These are phyloP conservation scores for Chloroceryle aenea DNA, from an alignment of 2,113 vertebrate species.

Conservation along the genomic window DNA sequence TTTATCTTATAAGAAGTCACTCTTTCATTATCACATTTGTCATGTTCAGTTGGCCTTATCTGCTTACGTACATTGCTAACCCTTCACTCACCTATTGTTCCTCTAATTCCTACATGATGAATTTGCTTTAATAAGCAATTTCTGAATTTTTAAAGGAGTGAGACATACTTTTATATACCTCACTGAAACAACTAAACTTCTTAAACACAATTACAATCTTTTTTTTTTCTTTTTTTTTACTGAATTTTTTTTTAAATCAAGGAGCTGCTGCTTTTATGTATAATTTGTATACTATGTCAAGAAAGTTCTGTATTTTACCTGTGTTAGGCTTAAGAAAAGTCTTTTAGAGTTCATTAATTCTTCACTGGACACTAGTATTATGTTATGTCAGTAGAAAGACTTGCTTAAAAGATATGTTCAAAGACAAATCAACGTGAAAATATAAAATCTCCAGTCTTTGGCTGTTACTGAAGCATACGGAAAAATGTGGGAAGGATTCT, in stretches of 20 bases:
- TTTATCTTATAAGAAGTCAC: background rate
- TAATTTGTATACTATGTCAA: background rate
- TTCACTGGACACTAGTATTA: background rate
- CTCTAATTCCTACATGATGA: background rate
- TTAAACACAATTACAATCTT: background rate
- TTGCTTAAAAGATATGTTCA: background rate
- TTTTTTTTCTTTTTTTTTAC: background rate
- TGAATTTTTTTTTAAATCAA: background rate
- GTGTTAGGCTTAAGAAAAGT: background rate
- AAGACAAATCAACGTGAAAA: background rate
- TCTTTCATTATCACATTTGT: background rate
- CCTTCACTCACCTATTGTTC: background rate
- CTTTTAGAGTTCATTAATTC: background rate
- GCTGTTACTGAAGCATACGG: background rate
- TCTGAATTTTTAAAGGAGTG: background rate
- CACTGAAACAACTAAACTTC: background rate
- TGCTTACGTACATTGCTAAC: background rate
- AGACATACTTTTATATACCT: background rate
- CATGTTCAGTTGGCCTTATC: background rate
- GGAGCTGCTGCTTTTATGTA: background rate
- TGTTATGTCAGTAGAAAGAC: background rate
- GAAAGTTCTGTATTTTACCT: background rate
- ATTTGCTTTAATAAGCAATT: background rate
- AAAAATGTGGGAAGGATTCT: background rate
- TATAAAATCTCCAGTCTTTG: background rate